Evolutionary conservation across 2,888 invertebrate genomes (phyloP).

Genomic region (Chymomyza fuscimana): DNA sequence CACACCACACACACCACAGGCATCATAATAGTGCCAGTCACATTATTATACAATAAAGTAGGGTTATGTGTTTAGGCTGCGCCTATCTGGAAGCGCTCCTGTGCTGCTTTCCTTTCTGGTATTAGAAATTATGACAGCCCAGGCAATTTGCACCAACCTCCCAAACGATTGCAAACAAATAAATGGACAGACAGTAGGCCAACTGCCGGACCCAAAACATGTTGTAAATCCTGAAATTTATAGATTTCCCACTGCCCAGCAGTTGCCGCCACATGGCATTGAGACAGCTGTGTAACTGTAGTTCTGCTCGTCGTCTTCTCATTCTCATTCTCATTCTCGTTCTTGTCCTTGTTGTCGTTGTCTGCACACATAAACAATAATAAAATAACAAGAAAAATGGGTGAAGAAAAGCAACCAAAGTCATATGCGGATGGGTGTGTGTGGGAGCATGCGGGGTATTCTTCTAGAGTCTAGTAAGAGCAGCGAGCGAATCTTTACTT

Average conservation of each 20-base stretch:
- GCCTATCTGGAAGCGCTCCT: neutral
- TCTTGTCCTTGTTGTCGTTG: conserved; percentile 28
- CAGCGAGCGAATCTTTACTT: conserved; percentile 19
- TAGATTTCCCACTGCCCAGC: conserved; percentile 36
- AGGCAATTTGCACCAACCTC: conserved; percentile 44
- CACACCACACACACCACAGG: conserved; percentile 17
- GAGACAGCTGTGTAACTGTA: neutral
- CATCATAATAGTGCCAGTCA: conserved; percentile 16
- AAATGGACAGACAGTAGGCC: conserved; percentile 28
- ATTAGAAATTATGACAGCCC: conserved; percentile 69
- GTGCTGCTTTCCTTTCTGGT: conserved; percentile 31
- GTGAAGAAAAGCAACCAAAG: conserved; percentile 25
- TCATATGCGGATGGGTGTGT: conserved; percentile 11
- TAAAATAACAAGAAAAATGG: conserved; percentile 37
- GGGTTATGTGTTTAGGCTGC: conserved; percentile 44
- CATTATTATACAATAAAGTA: conserved; percentile 65
- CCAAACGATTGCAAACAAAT: conserved; percentile 59
- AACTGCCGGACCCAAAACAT: conserved; percentile 18
- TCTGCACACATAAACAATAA: conserved; percentile 57
- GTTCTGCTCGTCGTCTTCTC: conserved; percentile 30
- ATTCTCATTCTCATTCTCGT: neutral
- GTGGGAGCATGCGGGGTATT: neutral
- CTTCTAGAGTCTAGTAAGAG: conserved; percentile 6
- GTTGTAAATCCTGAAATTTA: conserved; percentile 66
- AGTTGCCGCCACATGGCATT: neutral